A percentile compares a stretch with the other conserved stretches of the same genome.
Evolutionary conservation across 2,113 vertebrate species (phyloP).

Genomic region (Chinchilla lanigera): DNA sequence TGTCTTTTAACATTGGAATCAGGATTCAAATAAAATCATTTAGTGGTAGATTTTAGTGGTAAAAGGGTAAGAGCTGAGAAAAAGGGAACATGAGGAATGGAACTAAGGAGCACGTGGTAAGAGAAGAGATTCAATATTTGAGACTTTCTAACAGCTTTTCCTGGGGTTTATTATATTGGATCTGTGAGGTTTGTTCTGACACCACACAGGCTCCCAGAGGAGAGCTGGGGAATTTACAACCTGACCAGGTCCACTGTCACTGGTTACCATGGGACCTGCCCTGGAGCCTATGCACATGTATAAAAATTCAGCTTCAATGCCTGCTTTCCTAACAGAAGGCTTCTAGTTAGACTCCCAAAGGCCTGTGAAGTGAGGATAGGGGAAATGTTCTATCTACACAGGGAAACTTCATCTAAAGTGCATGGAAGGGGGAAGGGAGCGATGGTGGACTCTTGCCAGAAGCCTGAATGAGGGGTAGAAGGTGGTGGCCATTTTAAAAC

Average conservation of each 20-base stretch:
- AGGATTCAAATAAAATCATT: background rate
- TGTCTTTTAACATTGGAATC: constrained; percentile 8
- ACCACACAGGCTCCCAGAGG: background rate
- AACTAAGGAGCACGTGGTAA: background rate
- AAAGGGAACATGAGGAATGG: background rate
- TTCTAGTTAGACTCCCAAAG: background rate
- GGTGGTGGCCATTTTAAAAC: background rate
- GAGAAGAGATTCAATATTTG: background rate
- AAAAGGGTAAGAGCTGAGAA: background rate
- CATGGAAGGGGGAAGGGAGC: background rate
- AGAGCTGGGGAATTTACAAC: background rate
- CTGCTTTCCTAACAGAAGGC: background rate
- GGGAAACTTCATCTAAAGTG: background rate
- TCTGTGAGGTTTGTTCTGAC: background rate
- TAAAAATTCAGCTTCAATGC: background rate
- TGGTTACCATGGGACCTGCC: background rate
- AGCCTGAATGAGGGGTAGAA: background rate
- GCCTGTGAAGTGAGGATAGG: background rate
- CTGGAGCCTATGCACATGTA: fast-evolving
- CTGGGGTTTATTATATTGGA: background rate
- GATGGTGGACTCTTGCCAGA: background rate
- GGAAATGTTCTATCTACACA: background rate
- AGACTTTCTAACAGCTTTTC: background rate
- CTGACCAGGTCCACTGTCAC: background rate
- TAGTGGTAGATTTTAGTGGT: background rate